phyloP scores from a whole-genome alignment of 2,888 invertebrate species.

The Argyra leucocephala region DNA sequence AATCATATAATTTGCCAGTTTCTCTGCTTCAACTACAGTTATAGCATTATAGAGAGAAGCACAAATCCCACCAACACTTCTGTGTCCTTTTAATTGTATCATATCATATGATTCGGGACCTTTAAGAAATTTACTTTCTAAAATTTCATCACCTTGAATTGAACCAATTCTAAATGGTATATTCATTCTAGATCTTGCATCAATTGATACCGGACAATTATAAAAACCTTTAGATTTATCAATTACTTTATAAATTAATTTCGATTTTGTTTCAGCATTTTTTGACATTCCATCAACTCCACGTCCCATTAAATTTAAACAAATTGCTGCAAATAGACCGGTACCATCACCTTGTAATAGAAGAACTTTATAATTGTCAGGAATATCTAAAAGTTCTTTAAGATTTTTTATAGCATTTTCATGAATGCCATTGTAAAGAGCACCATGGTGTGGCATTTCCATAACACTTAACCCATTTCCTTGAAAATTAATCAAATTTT shows the following conservation, averaged over 20 bases:
- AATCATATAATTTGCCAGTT: constrained; percentile 72
- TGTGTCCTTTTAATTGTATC: constrained; percentile 89
- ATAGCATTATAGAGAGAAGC: constrained; percentile 95
- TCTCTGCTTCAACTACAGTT: constrained; percentile 65
- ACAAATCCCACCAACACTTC: constrained; percentile 89
- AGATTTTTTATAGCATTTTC: constrained; percentile 34
- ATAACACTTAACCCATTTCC: constrained; percentile 79
- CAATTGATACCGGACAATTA: constrained; percentile 58
- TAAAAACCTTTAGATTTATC: constrained; percentile 81
- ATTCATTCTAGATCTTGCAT: constrained; percentile 80
- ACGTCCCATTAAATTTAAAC: constrained; percentile 74
- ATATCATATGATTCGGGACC: constrained; percentile 68
- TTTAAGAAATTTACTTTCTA: constrained; percentile 79
- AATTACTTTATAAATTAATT: constrained; percentile 70
- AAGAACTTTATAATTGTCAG: constrained; percentile 84
- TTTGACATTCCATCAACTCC: constrained; percentile 75
- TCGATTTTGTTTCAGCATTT: constrained; percentile 59
- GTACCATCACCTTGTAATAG: constrained; percentile 94
- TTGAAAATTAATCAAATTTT: constrained; percentile 70
- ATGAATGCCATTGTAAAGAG: constrained; percentile 68
- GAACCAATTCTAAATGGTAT: constrained; percentile 78
- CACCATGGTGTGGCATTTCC: constrained; percentile 89
- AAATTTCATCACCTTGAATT: constrained; percentile 57
- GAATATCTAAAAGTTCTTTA: constrained; percentile 53
- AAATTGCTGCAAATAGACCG: constrained; percentile 87